Evolutionary conservation across 1,140 invertebrate genomes (phyloP), one percentile per base, ranked within the genome.

Genomic region (Drosophila sproati): DNA sequence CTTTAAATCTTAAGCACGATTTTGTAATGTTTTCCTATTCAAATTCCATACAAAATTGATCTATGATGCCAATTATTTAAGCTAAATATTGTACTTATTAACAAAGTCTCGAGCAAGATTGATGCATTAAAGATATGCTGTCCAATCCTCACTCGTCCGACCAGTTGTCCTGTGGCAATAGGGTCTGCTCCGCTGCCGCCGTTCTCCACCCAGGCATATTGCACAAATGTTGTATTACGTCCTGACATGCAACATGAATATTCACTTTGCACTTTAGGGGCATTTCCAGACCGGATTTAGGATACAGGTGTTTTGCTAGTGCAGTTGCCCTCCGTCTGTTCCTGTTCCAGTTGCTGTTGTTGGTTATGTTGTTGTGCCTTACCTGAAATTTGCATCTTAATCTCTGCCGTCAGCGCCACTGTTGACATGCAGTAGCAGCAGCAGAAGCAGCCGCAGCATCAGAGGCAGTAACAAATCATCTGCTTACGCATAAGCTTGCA

Each of bases 201-300:
- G 34, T 29, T n/a, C 28, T 10, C 2, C 2, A 7, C 4, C 7
- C 20, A 12, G 32, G 29, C 54, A 50, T 73, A 34, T 39, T 66
- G 72, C 79, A 87, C 83, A 85, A 89, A 89, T 89, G 85, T 88
- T 89, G 86, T 89, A 90, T 85, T 89, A 81, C 78, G 72, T 73
- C 73, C 80, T 89, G 85, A 89, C 85, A 89, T 81, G 85, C 85
- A 89, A 89, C 85, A 89, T 89, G 85, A 89, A 89, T 89, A 89
- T 89, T 89, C 85, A 89, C 85, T 89, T 89, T 89, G 85, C 85
- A 88, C 80, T 89, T 88, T 88, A 69, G 72, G 79, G 72, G 60
- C 78, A 81, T 51, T 78, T 71, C 68, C 78, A 43, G 66, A 12
- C 55, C 75, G 78, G 85, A 89, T 88, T 80, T 85, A 50, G 70